Base-by-base conservation (phyloP, 2,888 invertebrate species). In the Phania funesta region DNA sequence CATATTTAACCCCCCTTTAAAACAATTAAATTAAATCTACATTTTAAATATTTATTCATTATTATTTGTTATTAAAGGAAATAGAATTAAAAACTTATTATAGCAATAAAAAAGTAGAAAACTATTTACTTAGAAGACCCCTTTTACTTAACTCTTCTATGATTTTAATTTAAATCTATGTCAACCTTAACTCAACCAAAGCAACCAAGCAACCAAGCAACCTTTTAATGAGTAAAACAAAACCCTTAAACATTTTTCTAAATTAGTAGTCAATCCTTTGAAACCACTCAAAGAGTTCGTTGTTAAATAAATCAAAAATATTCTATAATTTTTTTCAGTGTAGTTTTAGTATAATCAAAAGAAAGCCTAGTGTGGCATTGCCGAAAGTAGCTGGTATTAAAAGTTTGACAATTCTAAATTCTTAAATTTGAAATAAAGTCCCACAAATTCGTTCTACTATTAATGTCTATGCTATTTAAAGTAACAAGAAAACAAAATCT, bases 391-490 rank as follows among this genome's bases (percentile, higher is more conserved):
- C 16, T 62, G 11, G 46, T 18, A 73, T 11, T 29, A 58, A 56
- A 41, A 41, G 2, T 18, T 41, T 41, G n/a, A 24, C 41, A 24
- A 77, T 1, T 32, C 38, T n/a, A 50, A 62, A 41, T 1, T 65
- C 29, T 44, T 60, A 35, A 60, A 52, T 48, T 62, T 54, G 29
- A 35, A 52, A 29, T 62, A n/a, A 48, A 75, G 22, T 41, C 54
- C 54, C 16, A 18, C 4, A 35, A 32, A 64, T n/a, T 18, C 29
- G 22, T 6, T 71, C 48, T 29, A 71, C 48, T 71, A 64, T 56
- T 78, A 56, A 64, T 71, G 70, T 78, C 56, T 71, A 78, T 71
- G 58, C 71, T 64, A 64, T 48, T 70, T 46, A 46, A 68, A 46
- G 3, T 11, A 46, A 16, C 9, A 41, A 44, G 16, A 1, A 29